Base-by-base conservation (phyloP, 2,888 invertebrate species). In the Aricia artaxerxes region DNA sequence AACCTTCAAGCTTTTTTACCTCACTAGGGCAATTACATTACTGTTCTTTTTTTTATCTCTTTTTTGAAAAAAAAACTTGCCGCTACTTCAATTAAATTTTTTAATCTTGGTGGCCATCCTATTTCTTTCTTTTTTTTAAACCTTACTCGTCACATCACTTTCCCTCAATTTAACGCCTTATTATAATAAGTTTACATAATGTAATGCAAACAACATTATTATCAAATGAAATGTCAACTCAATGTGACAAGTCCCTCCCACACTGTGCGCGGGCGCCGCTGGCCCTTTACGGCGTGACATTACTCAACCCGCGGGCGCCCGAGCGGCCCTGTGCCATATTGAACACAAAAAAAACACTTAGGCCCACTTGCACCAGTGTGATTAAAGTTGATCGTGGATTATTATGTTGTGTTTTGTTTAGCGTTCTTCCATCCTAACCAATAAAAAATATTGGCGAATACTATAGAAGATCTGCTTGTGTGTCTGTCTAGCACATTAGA, bases 181-280 rank as follows among this genome's bases (percentile, higher is more conserved):
- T 61, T 9, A 9, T 35, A 69, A 35, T 69, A 69, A 35, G 35
- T 13, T 69, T 13, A 69, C 13, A 11, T 64, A 31, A 64, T 9
- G 69, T 69, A 35, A 69, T 69, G 35, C 69, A 13, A 69, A 69
- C 35, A 35, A 69, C 35, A 38, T 38, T 69, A 69, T 64, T 64
- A 69, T 38, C 35, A 69, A 69, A 69, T 69, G 35, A 69, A 69
- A 38, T 38, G 35, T 76, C 49, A 76, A 53, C 53, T 57, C 11
- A 76, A 76, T 76, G 57, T 76, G 76, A 57, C 76, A 53, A 13
- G 13, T 31, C 49, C 75, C 11, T 24, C 57, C 76, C 57, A 76
- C 76, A 31, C 57, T 31, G 2, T 75, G 75, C 49, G 49, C 49
- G 49, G 24, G 75, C 49, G 49, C 49, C 44, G 24, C 11, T 44